Evolutionary conservation across 2,797 vertebrate species (phyloP), one percentile per base, ranked within the genome.

Genomic region (Epinephelus awoara): DNA sequence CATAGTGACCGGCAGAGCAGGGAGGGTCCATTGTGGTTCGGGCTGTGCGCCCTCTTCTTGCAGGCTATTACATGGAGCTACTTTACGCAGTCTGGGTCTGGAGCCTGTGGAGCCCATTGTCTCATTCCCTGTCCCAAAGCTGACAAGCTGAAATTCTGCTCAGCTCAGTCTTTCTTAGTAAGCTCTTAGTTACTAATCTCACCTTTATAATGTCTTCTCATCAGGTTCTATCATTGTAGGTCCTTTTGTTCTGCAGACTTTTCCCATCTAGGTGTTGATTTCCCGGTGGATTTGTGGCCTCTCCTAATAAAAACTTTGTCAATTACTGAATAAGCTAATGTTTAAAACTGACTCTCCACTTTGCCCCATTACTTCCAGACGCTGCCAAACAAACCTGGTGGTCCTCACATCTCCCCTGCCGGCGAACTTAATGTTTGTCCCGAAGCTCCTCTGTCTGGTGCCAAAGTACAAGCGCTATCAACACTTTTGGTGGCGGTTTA

Each of bases 101-200:
- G 97, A 97, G 63, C 86, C 85, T 65, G 82, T 90, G 55, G 94
- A 92, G 6, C 97, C 97, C 97, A 98, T 97, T 72, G 70, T 76
- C 59, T n/a, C 2, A 6, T 5, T 80, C 21, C 10, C 10, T 8
- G 46, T 54, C 18, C 29, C 3, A 8, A 27, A 21, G 7, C 66
- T 29, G 17, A 47, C 55, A 55, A 17, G 3, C 15, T 40, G 5
- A 62, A 29, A 76, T 19, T 25, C 56, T 23, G 54, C 54, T 25
- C 18, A 10, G 9, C 34, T 49, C 9, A 10, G 67, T 62, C 14
- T 67, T 46, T 68, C 23, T 29, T 66, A 47, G 47, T 67, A 46
- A 3, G 10, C 2, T n/a, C 2, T 68, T 34, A 52, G 61, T 70
- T 5, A 63, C 13, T 17, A 42, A 21, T 61, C 61, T 74, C 52